Conservation (phyloP, 2,888 invertebrate genomes). For the Heliconius erato region DNA sequence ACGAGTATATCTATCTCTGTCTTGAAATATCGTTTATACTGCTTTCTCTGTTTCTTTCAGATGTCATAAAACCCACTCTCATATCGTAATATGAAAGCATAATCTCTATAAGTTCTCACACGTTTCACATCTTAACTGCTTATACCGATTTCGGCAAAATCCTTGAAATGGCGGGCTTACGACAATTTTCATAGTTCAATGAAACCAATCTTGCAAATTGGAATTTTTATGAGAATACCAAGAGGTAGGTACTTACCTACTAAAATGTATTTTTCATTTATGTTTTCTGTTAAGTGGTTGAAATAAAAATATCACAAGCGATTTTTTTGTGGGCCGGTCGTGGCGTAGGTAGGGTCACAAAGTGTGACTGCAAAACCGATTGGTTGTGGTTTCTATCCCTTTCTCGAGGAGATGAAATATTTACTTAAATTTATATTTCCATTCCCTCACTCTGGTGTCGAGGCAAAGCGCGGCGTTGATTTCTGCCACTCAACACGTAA, state of each 20-base stretch:
- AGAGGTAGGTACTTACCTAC: no score
- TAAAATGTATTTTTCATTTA: background rate
- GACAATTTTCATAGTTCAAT: constrained; percentile 30
- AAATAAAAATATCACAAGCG: no score
- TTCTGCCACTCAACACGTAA: no score
- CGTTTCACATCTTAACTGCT: constrained; percentile 27
- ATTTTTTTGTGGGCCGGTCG: no score
- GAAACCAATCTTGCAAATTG: constrained; percentile 34
- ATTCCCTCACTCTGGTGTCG: no score
- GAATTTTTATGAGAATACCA: constrained; percentile 23
- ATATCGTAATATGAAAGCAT: background rate
- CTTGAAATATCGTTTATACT: background rate
- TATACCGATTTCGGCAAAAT: constrained; percentile 36
- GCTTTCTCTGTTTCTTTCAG: constrained; percentile 10
- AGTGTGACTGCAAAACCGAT: no score
- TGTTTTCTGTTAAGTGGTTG: background rate
- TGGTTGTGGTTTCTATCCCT: no score
- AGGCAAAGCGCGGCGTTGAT: no score
- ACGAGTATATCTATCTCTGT: background rate
- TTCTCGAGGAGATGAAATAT: no score
- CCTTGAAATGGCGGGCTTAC: constrained; percentile 25
- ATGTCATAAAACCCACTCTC: background rate
- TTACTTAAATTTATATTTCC: no score
- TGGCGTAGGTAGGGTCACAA: no score
- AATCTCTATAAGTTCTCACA: constrained; percentile 37